phyloP scores from a whole-genome alignment of 2,888 invertebrate genomes.

The Hermodice carunculata region DNA sequence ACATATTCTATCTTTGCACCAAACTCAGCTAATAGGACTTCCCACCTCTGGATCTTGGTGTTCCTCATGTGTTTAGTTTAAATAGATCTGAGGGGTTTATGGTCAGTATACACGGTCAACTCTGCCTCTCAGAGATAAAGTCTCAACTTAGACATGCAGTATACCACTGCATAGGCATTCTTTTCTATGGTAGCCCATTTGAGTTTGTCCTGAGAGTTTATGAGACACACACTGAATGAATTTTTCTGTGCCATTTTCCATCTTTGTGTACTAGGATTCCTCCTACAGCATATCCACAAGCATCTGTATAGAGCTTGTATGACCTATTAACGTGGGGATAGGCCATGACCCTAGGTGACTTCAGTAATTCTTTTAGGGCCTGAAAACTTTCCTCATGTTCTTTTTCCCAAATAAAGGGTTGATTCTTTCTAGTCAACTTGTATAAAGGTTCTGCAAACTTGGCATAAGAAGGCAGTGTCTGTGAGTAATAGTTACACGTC shows the following conservation, averaged over 20 bases:
- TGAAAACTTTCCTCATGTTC: too few species aligned
- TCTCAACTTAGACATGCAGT: neutral
- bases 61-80: slow-evolving; percentile 3
- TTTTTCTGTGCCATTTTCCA: too few species aligned
- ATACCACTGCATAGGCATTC: slow-evolving; percentile 8
- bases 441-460: too few species aligned
- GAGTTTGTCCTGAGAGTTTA: neutral
- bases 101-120: slow-evolving; percentile 9
- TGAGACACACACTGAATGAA: too few species aligned
- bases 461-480: too few species aligned
- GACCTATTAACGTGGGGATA: too few species aligned
- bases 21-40: slow-evolving; percentile 13
- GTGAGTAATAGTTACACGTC: too few species aligned
- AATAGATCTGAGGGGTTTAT: slow-evolving; percentile 14
- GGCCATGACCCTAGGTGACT: too few species aligned
- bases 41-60: slow-evolving; percentile 19
- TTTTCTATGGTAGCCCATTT: slow-evolving; percentile 16
- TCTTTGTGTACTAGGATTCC: slow-evolving; percentile 2
- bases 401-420: too few species aligned
- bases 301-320: neutral
- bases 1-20: neutral
- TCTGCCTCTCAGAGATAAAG: slow-evolving; percentile 11
- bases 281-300: too few species aligned
- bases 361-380: too few species aligned
- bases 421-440: too few species aligned